Percentiles rank a stretch among this genome's conserved stretches.
Evolutionary conservation across 1,140 invertebrate species (phyloP).

Genomic region (Scaptomyza montana): DNA sequence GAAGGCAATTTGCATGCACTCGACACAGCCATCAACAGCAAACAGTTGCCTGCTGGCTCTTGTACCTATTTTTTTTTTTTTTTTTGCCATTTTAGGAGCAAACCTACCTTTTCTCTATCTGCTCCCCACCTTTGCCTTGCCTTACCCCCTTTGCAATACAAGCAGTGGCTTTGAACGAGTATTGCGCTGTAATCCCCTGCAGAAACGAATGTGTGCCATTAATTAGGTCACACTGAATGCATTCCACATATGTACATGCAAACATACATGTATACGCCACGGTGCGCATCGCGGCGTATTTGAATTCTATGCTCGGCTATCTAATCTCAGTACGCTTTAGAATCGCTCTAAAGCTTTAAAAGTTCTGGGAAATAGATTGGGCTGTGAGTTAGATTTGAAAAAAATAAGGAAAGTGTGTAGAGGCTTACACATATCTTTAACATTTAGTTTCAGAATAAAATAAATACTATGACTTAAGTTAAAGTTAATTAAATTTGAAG

Average conservation of each 20-base stretch:
- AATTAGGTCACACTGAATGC: conserved; percentile 48
- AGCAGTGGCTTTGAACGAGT: conserved; percentile 60
- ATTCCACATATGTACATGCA: neutral
- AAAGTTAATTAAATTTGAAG: too few species aligned
- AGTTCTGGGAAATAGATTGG: conserved; percentile 3
- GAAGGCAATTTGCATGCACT: conserved; percentile 80
- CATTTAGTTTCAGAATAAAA: too few species aligned
- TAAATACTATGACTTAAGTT: too few species aligned
- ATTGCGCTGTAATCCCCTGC: conserved; percentile 46
- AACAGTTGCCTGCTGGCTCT: conserved; percentile 65
- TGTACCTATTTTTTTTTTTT: conserved; percentile 34
- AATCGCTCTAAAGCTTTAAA: conserved; percentile 5
- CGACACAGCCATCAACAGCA: conserved; percentile 78
- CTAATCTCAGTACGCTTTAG: conserved; percentile 28
- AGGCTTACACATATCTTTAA: neutral
- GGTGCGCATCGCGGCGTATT: neutral
- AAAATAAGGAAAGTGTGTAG: neutral
- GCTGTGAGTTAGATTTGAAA: neutral
- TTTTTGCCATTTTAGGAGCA: neutral
- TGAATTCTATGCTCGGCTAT: conserved; percentile 16
- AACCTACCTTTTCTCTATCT: neutral
- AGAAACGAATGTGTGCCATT: conserved; percentile 45
- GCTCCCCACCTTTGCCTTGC: neutral
- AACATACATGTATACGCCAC: too few species aligned
- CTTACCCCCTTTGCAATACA: conserved; percentile 39